A percentile compares a stretch with the other conserved stretches of the same genome.
These are phyloP conservation scores for Mesocentrotus franciscanus DNA, from an alignment of 53 echinoderm and acorn worm genomes.

Conservation along the genomic window DNA sequence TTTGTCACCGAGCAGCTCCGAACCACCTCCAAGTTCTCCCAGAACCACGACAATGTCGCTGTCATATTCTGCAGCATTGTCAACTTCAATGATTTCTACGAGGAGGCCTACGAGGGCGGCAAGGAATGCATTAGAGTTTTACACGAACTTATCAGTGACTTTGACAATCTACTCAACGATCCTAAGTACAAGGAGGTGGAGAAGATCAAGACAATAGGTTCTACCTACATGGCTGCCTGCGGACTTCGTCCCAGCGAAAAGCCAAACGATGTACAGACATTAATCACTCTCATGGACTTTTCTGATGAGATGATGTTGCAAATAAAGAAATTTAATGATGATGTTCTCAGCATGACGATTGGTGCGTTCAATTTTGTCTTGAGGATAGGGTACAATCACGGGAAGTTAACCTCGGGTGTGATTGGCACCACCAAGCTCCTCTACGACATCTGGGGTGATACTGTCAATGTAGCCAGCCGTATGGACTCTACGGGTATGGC, in stretches of 20 bases:
- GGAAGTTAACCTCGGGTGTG: slow-evolving; percentile 93
- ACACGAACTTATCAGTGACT: slow-evolving; percentile 98
- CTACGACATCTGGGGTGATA: slow-evolving; percentile 99
- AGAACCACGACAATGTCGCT: slow-evolving; percentile 94
- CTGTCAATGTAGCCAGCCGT: slow-evolving; percentile 97
- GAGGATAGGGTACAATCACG: slow-evolving; percentile 98
- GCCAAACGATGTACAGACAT: slow-evolving; percentile 53
- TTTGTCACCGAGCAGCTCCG: slow-evolving; percentile 93
- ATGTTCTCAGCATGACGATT: slow-evolving; percentile 91
- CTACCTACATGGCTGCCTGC: slow-evolving; percentile 99
- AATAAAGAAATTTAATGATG: slow-evolving; percentile 84
- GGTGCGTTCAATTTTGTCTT: slow-evolving; percentile 96
- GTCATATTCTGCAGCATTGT: slow-evolving; percentile 98
- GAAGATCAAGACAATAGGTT: slow-evolving; percentile 99
- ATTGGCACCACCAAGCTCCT: slow-evolving; percentile 99
- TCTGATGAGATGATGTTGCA: slow-evolving; percentile 85
- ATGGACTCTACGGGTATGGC: slow-evolving; percentile 98
- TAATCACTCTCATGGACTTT: slow-evolving; percentile 90
- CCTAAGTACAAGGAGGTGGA: slow-evolving; percentile 82
- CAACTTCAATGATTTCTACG: slow-evolving; percentile 99
- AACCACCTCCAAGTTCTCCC: slow-evolving; percentile 85
- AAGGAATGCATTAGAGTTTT: slow-evolving; percentile 94
- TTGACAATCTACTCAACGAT: slow-evolving; percentile 88
- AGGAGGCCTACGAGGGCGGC: slow-evolving; percentile 91
- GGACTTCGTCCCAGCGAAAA: slow-evolving; percentile 85